Base-by-base conservation (phyloP, 2,888 invertebrate genomes). In the Conops quadrifasciatus region DNA sequence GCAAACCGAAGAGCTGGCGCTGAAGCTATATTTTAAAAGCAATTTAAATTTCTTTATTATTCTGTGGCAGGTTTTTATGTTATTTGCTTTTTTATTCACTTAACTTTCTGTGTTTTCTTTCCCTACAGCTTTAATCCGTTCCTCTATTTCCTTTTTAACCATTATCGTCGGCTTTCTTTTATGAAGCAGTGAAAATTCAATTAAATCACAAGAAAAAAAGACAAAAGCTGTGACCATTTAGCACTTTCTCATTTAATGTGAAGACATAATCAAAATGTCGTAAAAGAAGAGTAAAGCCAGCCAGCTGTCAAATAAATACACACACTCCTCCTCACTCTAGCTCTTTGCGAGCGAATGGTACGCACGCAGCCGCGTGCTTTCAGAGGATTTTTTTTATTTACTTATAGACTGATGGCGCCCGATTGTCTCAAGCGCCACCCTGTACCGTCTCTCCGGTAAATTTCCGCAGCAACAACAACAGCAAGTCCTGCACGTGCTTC, bases 351-450 rank as follows among this genome's bases (percentile, higher is more conserved):
- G 2, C 11, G 7, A 43, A 2, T 43, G 15, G 3, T 47, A 59
- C 26, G 58, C 26, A 43, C 26, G 45, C 59, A 47, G 36, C 36
- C 9, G 9, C 9, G 36, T 7, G 5, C 53, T 51, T 28, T 51
- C 63, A 65, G 56, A 68, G 43, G 70, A 19, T n/a, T 19, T 45
- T 63, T 47, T 13, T 11, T 49, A 9, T 30, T 47, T 63, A 62
- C 53, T 43, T 63, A 62, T 62, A 53, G 62, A 53, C 28, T 70
- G n/a, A 60, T 68, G 77, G 77, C 77, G 77, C 74, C 77, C 74
- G 73, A 77, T 75, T 77, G 77, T 77, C 77, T 77, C 73, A 74
- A 75, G 68, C 67, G 56, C 77, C 72, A 74, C 73, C 75, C 71
- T 71, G 71, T 49, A 15, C 47, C 59, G 26, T 28, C 28, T 51